Base-by-base conservation (phyloP, 2,888 invertebrate genomes). In the Plebejus anna region DNA sequence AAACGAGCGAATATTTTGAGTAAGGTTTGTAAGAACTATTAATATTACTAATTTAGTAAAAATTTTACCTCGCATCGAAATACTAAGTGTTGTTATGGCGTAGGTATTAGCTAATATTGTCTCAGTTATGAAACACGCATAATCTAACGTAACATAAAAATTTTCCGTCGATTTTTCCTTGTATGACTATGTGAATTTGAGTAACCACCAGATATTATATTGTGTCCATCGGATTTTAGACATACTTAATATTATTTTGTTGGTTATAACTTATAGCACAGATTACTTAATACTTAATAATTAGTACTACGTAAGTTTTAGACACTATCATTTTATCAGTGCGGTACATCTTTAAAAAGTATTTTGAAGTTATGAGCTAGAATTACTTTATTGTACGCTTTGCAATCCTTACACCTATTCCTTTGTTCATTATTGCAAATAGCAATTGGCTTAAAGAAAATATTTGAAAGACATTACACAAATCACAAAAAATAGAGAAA, bases 401-500 rank as follows among this genome's bases (percentile, higher is more conserved):
- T 61, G 11, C 61, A 28, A 61, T 61, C 22, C 28, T 16, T n/a
- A 59, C n/a, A 59, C 6, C 6, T 11, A 61, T 42, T 75, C 75
- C 66, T 75, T 75, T 66, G 32, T 66, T 32, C 32, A 66, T 66
- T 61, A 28, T 22, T 28, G 28, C 61, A 61, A 61, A 22, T 22
- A 22, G 22, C 47, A 47, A 47, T 47, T 47, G 47, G 47, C 7
- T 9, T 22, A 28, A 28, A 61, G 28, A 61, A 61, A 61, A 61
- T 61, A 28, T 7, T 61, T 61, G 61, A 70, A 70, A 38, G 13
- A 72, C 28, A 72, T 72, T 72, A 73, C 73, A 73, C 73, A 73
- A 55, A 32, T 32, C 55, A 55, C 73, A 73, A 55, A 32, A 51
- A 72, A 32, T 28, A 73, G 51, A 55, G 51, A 55, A 51, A 73